phyloP scores from a whole-genome alignment of 2,113 vertebrate species.

The Electrona antarctica region DNA sequence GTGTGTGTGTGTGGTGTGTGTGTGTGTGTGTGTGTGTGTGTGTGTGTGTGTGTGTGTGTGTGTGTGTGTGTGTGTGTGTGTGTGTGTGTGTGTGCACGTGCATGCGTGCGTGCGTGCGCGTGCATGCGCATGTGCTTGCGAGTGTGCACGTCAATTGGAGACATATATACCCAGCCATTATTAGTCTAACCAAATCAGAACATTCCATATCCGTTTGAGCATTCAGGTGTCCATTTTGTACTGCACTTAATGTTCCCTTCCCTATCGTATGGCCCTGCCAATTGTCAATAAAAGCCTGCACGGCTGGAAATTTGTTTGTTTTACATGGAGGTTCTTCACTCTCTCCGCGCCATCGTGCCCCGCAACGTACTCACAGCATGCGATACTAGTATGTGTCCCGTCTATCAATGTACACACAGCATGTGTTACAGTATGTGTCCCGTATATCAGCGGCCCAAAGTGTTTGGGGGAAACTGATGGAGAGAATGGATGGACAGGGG shows the following conservation, averaged over 20 bases:
- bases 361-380: constrained; percentile 35
- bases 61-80: neutral
- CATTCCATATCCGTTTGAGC: constrained; percentile 55
- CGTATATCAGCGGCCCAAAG: constrained; percentile 55
- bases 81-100: neutral
- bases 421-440: constrained; percentile 47
- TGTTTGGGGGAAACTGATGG: neutral
- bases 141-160: neutral
- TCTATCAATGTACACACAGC: no score
- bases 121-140: no score
- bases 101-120: neutral
- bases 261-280: constrained; percentile 14
- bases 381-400: constrained; percentile 53
- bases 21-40: neutral
- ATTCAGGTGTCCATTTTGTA: constrained; percentile 62
- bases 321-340: constrained; percentile 41
- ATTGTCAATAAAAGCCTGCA: constrained; percentile 67
- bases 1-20: constrained; percentile 10
- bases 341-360: constrained; percentile 55
- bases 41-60: neutral
- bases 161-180: constrained; percentile 33
- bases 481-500: neutral
- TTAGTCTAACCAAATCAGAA: constrained; percentile 56
- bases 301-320: constrained; percentile 66
- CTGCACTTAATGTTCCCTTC: constrained; percentile 58